Evolutionary conservation across 2,888 invertebrate genomes (phyloP), one percentile per base, ranked within the genome.

Genomic region (Ypsolopha sequella): DNA sequence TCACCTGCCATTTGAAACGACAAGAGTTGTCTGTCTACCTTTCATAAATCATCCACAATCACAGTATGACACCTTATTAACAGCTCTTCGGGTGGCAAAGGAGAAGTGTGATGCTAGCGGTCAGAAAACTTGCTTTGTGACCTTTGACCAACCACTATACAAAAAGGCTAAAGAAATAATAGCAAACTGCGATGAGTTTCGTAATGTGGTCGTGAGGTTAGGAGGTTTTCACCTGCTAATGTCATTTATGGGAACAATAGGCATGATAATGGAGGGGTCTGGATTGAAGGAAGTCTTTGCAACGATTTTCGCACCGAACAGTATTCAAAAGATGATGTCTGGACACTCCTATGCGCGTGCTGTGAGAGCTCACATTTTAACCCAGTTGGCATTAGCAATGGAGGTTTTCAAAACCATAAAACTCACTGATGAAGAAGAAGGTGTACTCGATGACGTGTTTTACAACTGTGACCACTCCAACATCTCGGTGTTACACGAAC

Each of bases 171-270:
- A 60, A 41, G 66, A 68, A 54, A 65, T 69, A 56, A 7, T 53
- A 56, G 52, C 24, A 2, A 24, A 24, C 24, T 3, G 2, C 24
- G 24, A n/a, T n/a, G 39, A 46, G 13, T 33, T 55, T 10, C 50
- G 36, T 14, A 47, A 53, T 36, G 43, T 56, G 36, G 52, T 64
- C 3, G 53, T 66, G 3, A 56, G 61, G 51, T 58, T 67, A 2
- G 67, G 66, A 47, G 64, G 65, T 46, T 68, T 68, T 58, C 66
- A 68, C 56, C 43, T 62, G 10, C 53, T 66, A 0, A 63, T 68
- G 64, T 64, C 60, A 6, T 70, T 61, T 56, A 46, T 70, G 34
- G 64, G 64, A 11, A 49, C 54, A 6, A 61, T 68, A 6, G 66
- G 64, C 9, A 36, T 55, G 48, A 56, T 68, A 14, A 70, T 69